A percentile compares a stretch with the other conserved stretches of the same genome.
phyloP scores from a whole-genome alignment of 2,797 vertebrate species.

The Epinephelus awoara region DNA sequence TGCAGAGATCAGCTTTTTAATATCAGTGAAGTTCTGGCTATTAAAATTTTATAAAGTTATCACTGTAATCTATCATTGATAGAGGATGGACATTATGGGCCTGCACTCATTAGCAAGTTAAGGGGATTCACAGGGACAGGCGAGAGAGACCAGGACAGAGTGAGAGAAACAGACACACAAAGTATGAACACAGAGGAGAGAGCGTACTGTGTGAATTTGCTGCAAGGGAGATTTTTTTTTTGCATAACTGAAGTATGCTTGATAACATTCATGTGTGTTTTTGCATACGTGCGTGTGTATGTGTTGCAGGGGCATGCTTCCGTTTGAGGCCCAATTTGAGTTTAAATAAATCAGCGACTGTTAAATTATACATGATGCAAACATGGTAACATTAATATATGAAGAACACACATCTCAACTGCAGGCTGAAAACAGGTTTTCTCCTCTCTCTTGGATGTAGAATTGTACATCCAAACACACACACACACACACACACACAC shows the following conservation, averaged over 20 bases:
- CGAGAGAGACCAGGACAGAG: background rate
- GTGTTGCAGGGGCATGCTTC: background rate
- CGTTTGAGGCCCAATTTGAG: background rate
- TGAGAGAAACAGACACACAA: background rate
- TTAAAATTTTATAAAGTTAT: conserved; percentile 64
- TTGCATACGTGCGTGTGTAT: background rate
- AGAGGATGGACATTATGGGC: conserved; percentile 6
- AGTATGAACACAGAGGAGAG: background rate
- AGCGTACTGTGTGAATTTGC: background rate
- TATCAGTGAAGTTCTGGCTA: conserved; percentile 42
- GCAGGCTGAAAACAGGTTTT: background rate
- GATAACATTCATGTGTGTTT: background rate
- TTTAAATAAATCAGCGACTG: background rate
- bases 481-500: background rate
- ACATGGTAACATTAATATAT: background rate
- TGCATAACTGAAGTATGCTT: background rate
- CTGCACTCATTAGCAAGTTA: conserved; percentile 54
- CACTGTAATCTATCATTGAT: conserved; percentile 67
- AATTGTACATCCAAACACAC: background rate
- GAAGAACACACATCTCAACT: background rate
- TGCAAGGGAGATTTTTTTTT: background rate
- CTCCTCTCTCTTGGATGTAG: background rate
- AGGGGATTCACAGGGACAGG: conserved; percentile 31
- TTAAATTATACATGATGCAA: background rate
- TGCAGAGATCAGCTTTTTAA: conserved; percentile 59